These are phyloP conservation scores for Acanthiza pusilla DNA, from an alignment of 2,797 vertebrate species.

Conservation along the genomic window DNA sequence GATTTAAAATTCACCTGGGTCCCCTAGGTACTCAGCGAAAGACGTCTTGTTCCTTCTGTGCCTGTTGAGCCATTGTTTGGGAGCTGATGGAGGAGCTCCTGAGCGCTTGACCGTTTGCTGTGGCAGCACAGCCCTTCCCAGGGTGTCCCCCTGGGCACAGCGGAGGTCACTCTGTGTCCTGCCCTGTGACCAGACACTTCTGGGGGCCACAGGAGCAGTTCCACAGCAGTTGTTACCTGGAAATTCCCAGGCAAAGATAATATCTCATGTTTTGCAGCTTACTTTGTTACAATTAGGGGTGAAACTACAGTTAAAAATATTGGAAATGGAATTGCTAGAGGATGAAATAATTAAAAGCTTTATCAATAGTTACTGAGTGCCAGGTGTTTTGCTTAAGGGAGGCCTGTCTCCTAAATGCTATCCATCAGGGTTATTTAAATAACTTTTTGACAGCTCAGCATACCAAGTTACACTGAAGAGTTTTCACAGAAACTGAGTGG, in stretches of 20 bases:
- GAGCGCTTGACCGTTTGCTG: fast-evolving
- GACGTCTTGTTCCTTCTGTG: fast-evolving
- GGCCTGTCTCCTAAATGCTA: background rate
- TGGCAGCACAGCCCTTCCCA: background rate
- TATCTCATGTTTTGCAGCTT: background rate
- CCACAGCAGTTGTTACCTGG: background rate
- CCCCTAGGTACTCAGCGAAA: background rate
- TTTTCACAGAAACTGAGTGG: background rate
- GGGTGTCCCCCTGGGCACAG: background rate
- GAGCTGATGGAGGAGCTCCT: background rate
- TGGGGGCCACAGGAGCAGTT: background rate
- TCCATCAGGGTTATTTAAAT: background rate
- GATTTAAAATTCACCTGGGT: background rate
- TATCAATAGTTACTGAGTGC: background rate
- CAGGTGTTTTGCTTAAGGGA: background rate
- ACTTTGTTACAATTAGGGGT: background rate
- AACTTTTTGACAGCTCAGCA: background rate
- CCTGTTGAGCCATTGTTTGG: no score
- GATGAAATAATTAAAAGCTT: background rate
- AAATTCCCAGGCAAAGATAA: background rate
- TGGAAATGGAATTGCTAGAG: background rate
- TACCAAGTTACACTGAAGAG: background rate
- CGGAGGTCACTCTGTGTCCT: background rate
- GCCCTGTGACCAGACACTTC: background rate
- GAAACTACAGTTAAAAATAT: background rate